Evolutionary conservation across 1,140 invertebrate species (phyloP).

Genomic region (Pararge aegeria): DNA sequence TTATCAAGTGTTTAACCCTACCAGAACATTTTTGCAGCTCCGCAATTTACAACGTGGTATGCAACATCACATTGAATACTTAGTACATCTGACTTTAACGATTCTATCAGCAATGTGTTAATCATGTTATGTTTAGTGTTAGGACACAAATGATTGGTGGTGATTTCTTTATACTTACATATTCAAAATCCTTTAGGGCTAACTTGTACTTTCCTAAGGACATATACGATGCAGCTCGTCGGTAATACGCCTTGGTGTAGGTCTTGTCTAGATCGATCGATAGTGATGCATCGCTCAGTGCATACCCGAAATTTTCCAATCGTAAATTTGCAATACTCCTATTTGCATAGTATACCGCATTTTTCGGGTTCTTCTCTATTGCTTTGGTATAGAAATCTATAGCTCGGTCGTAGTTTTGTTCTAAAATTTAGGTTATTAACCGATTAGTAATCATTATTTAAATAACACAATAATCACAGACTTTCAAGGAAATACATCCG

Average conservation of each 20-base stretch:
- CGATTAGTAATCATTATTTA: conserved; percentile 6
- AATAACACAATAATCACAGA: background rate
- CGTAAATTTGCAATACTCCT: conserved; percentile 96
- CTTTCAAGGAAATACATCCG: background rate
- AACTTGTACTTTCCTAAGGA: conserved; percentile 98
- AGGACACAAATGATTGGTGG: too few relatives aligned
- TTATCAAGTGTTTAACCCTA: too few relatives aligned
- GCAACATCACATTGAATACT: too few relatives aligned
- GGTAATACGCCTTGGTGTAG: conserved; percentile 97
- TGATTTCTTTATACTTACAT: conserved; percentile 81
- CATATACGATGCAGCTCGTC: conserved; percentile 97
- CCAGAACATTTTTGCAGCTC: too few relatives aligned
- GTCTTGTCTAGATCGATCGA: conserved; percentile 93
- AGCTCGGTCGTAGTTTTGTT: conserved; percentile 93
- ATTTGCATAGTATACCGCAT: conserved; percentile 95
- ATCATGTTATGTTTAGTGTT: too few relatives aligned
- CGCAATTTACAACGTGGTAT: too few relatives aligned
- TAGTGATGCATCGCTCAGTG: conserved; percentile 93
- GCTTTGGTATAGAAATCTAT: conserved; percentile 95
- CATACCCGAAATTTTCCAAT: conserved; percentile 96
- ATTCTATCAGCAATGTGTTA: too few relatives aligned
- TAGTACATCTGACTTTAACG: too few relatives aligned
- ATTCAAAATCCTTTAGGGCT: conserved; percentile 97
- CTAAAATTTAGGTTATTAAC: conserved; percentile 81
- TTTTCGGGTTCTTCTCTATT: conserved; percentile 91